Percentiles rank a stretch among this genome's conserved stretches.
Evolutionary conservation across 2,888 invertebrate species (phyloP).

Genomic region (Scrobipalpa costella): DNA sequence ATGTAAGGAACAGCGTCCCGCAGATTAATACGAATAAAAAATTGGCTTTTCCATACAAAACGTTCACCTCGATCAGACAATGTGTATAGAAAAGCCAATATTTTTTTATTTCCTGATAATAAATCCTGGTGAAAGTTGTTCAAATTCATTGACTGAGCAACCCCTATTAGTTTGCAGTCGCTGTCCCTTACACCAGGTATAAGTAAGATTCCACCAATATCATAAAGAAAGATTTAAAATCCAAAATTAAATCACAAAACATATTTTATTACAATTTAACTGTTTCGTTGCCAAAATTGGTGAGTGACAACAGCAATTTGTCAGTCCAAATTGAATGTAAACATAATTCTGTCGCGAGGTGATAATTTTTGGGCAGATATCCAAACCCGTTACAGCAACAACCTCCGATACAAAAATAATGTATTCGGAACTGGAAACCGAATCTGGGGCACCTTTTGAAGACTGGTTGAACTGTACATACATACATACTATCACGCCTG

Average conservation of each 20-base stretch:
- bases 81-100: too few species aligned
- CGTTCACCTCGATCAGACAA: too few species aligned
- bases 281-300: not conserved
- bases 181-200: too few species aligned
- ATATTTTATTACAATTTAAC: not conserved
- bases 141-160: too few species aligned
- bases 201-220: too few species aligned
- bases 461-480: not conserved
- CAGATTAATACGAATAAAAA: too few species aligned
- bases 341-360: slow-evolving; percentile 16
- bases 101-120: too few species aligned
- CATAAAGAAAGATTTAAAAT: not conserved
- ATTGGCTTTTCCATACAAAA: too few species aligned
- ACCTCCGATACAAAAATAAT: slow-evolving; percentile 16
- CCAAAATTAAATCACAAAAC: not conserved
- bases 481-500: too few species aligned
- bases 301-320: not conserved
- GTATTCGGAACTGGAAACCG: slow-evolving; percentile 9
- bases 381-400: not conserved
- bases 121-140: too few species aligned
- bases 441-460: not conserved
- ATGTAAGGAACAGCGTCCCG: too few species aligned
- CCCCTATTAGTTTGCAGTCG: too few species aligned
- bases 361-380: slow-evolving; percentile 10
- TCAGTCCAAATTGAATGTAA: not conserved